Evolutionary conservation across 2,113 vertebrate genomes (phyloP).

Genomic region (Raja brachyura): DNA sequence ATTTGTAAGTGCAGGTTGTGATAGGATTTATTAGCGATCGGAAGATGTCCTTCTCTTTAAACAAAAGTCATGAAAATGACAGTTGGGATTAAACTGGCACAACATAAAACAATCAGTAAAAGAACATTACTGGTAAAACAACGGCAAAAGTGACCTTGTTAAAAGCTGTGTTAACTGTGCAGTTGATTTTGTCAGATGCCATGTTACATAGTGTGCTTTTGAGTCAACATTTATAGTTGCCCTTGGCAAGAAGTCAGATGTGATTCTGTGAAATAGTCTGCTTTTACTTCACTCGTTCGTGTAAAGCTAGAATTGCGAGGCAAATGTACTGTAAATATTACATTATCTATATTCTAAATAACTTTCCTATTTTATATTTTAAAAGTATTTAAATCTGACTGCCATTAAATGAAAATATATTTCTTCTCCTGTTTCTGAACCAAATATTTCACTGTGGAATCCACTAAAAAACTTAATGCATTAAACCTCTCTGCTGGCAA

Average conservation of each 20-base stretch:
- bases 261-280: background rate
- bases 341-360: background rate
- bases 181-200: slow-evolving; percentile 14
- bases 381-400: slow-evolving; percentile 1
- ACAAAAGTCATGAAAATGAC: background rate
- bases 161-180: slow-evolving; percentile 30
- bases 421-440: background rate
- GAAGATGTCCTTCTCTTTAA: background rate
- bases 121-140: background rate
- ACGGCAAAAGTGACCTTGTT: slow-evolving; percentile 34
- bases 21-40: background rate
- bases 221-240: background rate
- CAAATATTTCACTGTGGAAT: slow-evolving; percentile 34
- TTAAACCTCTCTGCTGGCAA: background rate
- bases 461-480: background rate
- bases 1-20: background rate
- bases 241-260: slow-evolving; percentile 2
- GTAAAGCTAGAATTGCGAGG: background rate
- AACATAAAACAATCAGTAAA: background rate
- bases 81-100: background rate
- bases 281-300: background rate
- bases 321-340: slow-evolving; percentile 23
- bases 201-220: background rate
- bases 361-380: slow-evolving; percentile 12
- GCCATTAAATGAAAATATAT: background rate